A percentile compares a stretch with the other conserved stretches of the same genome.
Conservation (phyloP, 2,888 invertebrate species). For the Julus scandinavius region DNA sequence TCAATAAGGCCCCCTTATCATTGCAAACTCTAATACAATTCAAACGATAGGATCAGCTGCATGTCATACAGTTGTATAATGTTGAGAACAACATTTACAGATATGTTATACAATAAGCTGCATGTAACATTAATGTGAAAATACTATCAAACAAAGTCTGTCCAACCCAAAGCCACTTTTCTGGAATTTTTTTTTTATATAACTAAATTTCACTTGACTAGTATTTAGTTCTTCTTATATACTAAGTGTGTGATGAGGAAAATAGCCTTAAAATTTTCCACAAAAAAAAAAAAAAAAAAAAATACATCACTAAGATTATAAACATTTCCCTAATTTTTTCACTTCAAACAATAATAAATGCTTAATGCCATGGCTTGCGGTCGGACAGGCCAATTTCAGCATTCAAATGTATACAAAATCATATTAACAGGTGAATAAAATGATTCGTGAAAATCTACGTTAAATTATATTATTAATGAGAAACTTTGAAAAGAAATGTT, state of each 20-base stretch:
- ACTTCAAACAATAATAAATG: neutral
- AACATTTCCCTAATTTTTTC: neutral
- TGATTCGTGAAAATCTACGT: neutral
- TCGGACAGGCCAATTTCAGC: neutral
- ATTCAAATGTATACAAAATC: neutral
- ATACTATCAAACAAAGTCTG: neutral
- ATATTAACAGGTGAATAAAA: neutral
- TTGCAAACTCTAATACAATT: neutral
- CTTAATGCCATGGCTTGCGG: neutral
- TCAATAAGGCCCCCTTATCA: neutral
- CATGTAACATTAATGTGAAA: neutral
- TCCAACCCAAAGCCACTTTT: neutral
- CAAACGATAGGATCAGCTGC: neutral
- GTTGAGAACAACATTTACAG: neutral
- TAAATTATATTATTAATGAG: neutral
- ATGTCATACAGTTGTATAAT: neutral
- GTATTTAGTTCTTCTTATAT: too few species aligned
- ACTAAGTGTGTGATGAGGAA: too few species aligned
- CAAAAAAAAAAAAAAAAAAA: too few species aligned
- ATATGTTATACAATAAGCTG: neutral
- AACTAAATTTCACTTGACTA: too few species aligned
- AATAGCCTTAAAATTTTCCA: too few species aligned
- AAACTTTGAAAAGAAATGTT: neutral
- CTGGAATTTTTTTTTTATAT: neutral
- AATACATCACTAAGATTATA: neutral